phyloP scores from a whole-genome alignment of 2,888 invertebrate species.

The Endotricha flammealis region DNA sequence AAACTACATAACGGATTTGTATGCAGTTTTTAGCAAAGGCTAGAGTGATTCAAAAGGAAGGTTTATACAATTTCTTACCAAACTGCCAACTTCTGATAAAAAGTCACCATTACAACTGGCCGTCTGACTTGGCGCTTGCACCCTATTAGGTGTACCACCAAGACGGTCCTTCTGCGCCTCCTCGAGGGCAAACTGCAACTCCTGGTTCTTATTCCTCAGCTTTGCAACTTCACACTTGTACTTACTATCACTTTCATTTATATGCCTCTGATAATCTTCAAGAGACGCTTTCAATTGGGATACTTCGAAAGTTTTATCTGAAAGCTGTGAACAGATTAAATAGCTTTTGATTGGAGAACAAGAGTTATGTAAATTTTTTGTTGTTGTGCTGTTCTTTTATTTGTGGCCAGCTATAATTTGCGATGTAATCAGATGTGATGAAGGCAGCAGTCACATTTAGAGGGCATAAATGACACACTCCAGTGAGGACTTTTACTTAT shows the following conservation, averaged over 20 bases:
- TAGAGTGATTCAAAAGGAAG: too few relatives aligned
- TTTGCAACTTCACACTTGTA: conserved; percentile 79
- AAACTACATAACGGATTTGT: too few relatives aligned
- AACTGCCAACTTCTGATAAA: conserved; percentile 77
- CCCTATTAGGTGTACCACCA: conserved; percentile 52
- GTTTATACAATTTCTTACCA: too few relatives aligned
- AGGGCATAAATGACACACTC: neutral
- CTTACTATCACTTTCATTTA: conserved; percentile 80
- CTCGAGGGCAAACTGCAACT: conserved; percentile 61
- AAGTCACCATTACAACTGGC: conserved; percentile 73
- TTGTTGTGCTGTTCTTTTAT: too few relatives aligned
- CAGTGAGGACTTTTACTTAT: too few relatives aligned
- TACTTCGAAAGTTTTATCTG: conserved; percentile 86
- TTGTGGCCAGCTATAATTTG: too few relatives aligned
- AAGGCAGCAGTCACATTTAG: neutral
- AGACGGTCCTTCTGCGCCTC: conserved; percentile 62
- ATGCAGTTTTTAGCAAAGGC: too few relatives aligned
- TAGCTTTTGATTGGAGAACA: too few relatives aligned
- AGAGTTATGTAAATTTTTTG: too few relatives aligned
- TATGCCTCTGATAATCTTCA: conserved; percentile 81
- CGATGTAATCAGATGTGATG: neutral
- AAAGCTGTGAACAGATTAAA: too few relatives aligned
- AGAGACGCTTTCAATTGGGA: conserved; percentile 82
- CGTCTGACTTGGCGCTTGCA: conserved; percentile 58
- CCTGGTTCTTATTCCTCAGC: conserved; percentile 76